Evolutionary conservation across 2,113 vertebrate genomes (phyloP), one percentile per base, ranked within the genome.

Genomic region (Micronycteris hirsuta): DNA sequence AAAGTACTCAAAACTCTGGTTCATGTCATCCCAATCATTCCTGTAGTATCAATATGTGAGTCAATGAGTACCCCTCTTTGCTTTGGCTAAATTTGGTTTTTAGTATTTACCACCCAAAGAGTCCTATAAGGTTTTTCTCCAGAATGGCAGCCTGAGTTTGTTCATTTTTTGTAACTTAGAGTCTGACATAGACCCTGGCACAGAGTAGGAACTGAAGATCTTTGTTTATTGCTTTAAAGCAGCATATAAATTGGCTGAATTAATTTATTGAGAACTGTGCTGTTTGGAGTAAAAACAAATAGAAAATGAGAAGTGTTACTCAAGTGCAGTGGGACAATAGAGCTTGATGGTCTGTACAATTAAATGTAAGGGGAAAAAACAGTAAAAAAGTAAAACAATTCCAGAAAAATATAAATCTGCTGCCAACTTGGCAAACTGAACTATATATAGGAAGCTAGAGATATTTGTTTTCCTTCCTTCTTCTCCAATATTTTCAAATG

Each of bases 201-300:
- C n/a, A 81, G 65, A 78, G 43, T 13, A 70, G 54, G 8, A 7
- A 43, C 11, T 65, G 16, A 68, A 78, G 22, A 36, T n/a, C 47
- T 74, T 87, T 36, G 15, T 68, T 68, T 86, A 76, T 73, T 78
- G 67, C 63, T 95, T 93, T 68, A 49, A 95, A 77, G 26, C 33
- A 74, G 71, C 91, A 47, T 85, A 68, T 49, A 68, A 86, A 73
- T 76, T 45, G 20, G 31, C 41, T 92, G 56, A 81, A 81, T 92
- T 92, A 36, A 91, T 80, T 82, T 78, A 45, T 41, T 74, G 45
- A 88, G 56, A 89, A 74, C 33, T 89, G 16, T 76, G 6, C 33
- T 90, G 19, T 71, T 88, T 49, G 87, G 43, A 91, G 38, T 68
- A 70, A 87, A 89, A 97, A 74, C 31, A 68, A 89, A 94, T 80